phyloP scores from a whole-genome alignment of 1,140 invertebrate species.

The Armadillidium nasatum region DNA sequence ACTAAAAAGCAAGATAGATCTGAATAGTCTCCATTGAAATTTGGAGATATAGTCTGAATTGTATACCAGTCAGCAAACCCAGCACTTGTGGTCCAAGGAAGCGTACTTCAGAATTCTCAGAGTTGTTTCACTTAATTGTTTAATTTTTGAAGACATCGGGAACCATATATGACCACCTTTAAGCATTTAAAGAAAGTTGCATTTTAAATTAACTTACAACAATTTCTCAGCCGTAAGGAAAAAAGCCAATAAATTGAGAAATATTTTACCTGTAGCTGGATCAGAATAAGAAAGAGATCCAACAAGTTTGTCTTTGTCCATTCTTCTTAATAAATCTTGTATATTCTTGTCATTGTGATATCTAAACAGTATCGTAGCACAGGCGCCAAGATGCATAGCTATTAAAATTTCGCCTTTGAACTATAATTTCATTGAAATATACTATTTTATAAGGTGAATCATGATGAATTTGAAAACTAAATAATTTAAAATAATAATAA shows the following conservation, averaged over 20 bases:
- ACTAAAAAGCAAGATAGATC: constrained; percentile 32
- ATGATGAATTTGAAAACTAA: too few species aligned
- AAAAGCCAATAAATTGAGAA: not conserved
- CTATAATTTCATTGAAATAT: too few species aligned
- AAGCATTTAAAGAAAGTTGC: not conserved
- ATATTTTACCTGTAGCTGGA: constrained; percentile 41
- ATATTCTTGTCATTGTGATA: constrained; percentile 28
- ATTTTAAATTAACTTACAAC: not conserved
- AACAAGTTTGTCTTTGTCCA: constrained; percentile 41
- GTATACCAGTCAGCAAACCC: constrained; percentile 41
- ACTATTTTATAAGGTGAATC: too few species aligned
- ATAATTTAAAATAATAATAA: too few species aligned
- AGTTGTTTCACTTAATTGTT: constrained; percentile 26
- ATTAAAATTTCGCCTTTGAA: too few species aligned
- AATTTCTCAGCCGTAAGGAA: not conserved
- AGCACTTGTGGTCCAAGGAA: constrained; percentile 38
- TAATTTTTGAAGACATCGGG: constrained; percentile 32
- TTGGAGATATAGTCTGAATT: constrained; percentile 31
- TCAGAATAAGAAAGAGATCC: constrained; percentile 37
- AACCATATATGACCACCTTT: constrained; percentile 40
- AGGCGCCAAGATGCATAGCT: constrained; percentile 38
- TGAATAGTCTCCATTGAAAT: constrained; percentile 22
- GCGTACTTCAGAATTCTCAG: constrained; percentile 34
- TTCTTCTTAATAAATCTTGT: constrained; percentile 33
- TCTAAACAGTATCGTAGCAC: constrained; percentile 31